Base-by-base conservation (phyloP, 2,888 invertebrate species). In the Tenthredo scrophulariae region DNA sequence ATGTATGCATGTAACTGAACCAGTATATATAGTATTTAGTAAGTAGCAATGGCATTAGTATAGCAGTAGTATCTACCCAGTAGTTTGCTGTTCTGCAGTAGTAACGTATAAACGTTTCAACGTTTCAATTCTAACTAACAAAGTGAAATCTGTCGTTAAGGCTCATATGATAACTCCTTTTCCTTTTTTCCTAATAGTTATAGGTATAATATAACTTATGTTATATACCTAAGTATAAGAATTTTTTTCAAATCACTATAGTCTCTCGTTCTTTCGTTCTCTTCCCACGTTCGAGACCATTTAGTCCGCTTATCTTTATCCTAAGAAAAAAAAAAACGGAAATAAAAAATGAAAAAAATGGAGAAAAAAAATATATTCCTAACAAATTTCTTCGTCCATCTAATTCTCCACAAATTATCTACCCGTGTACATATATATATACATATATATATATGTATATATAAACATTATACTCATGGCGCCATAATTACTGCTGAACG, bases 121-220 rank as follows among this genome's bases (percentile, higher is more conserved):
- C 65, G 18, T 67, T 29, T 67, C 15, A 29, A 67, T 67, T 7
- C 10, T 18, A 5, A 2, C 22, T 67, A 33, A 67, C 65, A 67
- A 18, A 67, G 65, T 67, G 65, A 67, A 67, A 67, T 67, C 65
- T 33, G 72, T 72, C 72, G 40, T 72, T 72, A 40, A 33, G 72
- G 13, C 50, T 26, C 62, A n/a, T 74, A 18, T 43, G 6, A 74
- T 37, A 74, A 46, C 74, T 67, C 33, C 26, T 67, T 67, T 67
- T 67, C 65, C 65, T 67, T 67, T 67, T 18, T 13, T 13, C 65
- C 29, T 67, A 29, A 15, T 50, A 18, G 18, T 1, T 67, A 29
- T 22, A 7, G 6, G 15, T 13, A 29, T 33, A 33, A 10, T 6
- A 5, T 13, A 29, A n/a, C n/a, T n/a, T n/a, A n/a, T n/a, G n/a